Conservation (phyloP, 1,140 invertebrate genomes). For the Euglossa dilemma region DNA sequence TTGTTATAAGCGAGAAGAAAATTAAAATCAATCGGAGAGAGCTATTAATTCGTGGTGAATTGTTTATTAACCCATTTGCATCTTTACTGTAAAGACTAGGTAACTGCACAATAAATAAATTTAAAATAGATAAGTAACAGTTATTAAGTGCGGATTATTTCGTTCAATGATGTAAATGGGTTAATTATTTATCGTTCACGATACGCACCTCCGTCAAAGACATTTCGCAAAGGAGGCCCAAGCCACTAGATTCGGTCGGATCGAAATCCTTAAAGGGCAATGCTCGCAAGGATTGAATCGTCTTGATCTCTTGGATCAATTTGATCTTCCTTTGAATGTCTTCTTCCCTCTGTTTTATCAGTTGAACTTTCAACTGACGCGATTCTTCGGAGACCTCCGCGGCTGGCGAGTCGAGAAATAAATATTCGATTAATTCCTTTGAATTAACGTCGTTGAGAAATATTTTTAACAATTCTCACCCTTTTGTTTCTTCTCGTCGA, state of each 20-base stretch:
- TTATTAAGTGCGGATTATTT: too few species aligned
- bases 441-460: background rate
- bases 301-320: conserved; percentile 42
- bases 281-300: conserved; percentile 18
- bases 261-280: conserved; percentile 39
- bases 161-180: too few species aligned
- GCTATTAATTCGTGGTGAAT: too few species aligned
- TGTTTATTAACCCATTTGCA: too few species aligned
- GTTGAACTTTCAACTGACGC: conserved; percentile 14
- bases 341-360: conserved; percentile 17
- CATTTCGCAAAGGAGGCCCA: conserved; percentile 53
- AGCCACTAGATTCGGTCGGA: conserved; percentile 38
- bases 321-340: conserved; percentile 37
- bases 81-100: too few species aligned
- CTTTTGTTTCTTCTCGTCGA: conserved; percentile 42
- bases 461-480: background rate
- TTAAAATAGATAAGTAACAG: too few species aligned
- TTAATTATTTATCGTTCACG: background rate
- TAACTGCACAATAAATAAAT: too few species aligned
- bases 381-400: conserved; percentile 40
- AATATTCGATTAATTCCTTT: background rate
- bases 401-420: background rate
- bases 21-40: too few species aligned
- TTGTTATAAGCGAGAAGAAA: too few species aligned
- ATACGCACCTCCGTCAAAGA: conserved; percentile 26